Conservation (phyloP, 2,113 vertebrate genomes). For the Zapus hudsonius region DNA sequence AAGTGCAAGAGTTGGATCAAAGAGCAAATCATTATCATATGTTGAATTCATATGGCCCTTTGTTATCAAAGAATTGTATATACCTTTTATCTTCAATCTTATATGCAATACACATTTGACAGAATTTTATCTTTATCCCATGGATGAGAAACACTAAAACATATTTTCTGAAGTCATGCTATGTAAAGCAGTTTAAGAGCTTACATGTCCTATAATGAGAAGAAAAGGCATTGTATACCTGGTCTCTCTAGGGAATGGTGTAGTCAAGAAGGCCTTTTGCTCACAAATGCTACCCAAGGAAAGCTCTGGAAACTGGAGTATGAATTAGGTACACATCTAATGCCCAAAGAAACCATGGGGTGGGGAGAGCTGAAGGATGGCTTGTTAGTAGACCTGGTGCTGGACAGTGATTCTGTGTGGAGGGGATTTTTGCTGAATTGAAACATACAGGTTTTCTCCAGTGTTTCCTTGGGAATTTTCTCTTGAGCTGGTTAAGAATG, state of each 20-base stretch:
- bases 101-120: constrained; percentile 43
- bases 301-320: background rate
- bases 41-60: constrained; percentile 45
- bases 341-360: fast-evolving
- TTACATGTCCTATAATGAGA: background rate
- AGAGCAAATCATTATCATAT: constrained; percentile 13
- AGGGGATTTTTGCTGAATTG: background rate
- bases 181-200: background rate
- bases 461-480: background rate
- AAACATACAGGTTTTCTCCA: background rate
- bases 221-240: background rate
- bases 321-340: background rate
- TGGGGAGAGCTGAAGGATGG: background rate
- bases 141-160: constrained; percentile 4
- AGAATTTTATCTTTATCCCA: background rate
- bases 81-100: constrained; percentile 54
- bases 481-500: background rate
- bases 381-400: fast-evolving
- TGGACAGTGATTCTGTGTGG: background rate
- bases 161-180: background rate
- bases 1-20: constrained; percentile 31
- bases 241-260: background rate
- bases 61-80: constrained; percentile 34
- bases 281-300: background rate
- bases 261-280: background rate